Percentiles rank a stretch among this genome's conserved stretches.
Evolutionary conservation across 2,113 vertebrate species (phyloP).

Genomic region (Tyrannus savana): DNA sequence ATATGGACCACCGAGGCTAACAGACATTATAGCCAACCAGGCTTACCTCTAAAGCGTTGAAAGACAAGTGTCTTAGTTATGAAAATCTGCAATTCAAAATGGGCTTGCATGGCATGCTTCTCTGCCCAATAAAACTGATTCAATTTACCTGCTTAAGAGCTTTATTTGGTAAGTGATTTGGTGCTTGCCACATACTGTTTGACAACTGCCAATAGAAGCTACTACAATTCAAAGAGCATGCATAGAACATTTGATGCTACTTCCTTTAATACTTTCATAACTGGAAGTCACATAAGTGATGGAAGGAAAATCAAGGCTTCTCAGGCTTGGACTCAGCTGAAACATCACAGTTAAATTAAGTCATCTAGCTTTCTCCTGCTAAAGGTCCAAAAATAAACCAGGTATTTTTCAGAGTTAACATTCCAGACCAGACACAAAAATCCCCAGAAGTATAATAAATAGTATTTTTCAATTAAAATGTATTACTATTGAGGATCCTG

Average conservation of each 20-base stretch:
- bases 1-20: not conserved
- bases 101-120: not conserved
- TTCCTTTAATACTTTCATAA: not conserved
- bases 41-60: not conserved
- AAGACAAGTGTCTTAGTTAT: not conserved
- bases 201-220: not conserved
- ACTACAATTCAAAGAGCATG: not conserved
- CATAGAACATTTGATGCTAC: not conserved
- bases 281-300: not conserved
- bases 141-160: not conserved
- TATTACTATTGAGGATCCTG: not conserved
- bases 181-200: not conserved
- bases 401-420: not conserved
- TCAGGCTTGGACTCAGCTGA: not conserved
- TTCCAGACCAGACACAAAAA: not conserved
- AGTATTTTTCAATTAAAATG: not conserved
- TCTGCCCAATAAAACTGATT: not conserved
- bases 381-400: not conserved
- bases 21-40: not conserved
- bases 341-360: not conserved
- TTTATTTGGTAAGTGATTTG: not conserved
- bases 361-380: not conserved
- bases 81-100: not conserved
- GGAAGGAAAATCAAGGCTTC: not conserved
- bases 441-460: not conserved